These are phyloP conservation scores for Myotis pilosus DNA, from an alignment of 2,797 vertebrate genomes.

Conservation along the genomic window DNA sequence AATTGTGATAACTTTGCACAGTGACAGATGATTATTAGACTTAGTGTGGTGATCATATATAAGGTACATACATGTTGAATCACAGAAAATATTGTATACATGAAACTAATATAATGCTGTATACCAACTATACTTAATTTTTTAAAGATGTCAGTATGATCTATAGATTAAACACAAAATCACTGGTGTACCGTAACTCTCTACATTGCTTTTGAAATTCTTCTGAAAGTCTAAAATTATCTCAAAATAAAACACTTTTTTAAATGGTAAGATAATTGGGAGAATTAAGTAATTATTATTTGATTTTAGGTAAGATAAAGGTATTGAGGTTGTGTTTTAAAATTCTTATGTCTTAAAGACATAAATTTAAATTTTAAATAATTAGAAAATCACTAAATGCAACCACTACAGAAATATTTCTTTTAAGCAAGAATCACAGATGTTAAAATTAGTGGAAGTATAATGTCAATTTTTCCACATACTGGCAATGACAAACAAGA, in stretches of 20 bases:
- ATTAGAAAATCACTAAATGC: neutral
- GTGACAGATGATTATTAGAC: neutral
- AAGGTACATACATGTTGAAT: neutral
- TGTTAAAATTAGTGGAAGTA: neutral
- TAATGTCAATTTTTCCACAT: neutral
- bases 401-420: neutral
- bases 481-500: too few species aligned
- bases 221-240: neutral
- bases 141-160: neutral
- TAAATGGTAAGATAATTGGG: neutral
- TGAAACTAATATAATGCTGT: neutral
- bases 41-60: neutral
- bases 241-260: neutral
- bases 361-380: conserved; percentile 38
- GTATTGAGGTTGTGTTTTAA: neutral
- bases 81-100: neutral
- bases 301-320: neutral
- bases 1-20: neutral
- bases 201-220: conserved; percentile 1
- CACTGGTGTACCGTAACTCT: neutral
- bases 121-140: neutral
- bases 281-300: conserved; percentile 22
- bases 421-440: neutral
- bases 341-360: neutral
- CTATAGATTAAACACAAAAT: neutral